Evolutionary conservation across 1,140 invertebrate genomes (phyloP), one percentile per base, ranked within the genome.

Genomic region (Drosophila ficusphila): DNA sequence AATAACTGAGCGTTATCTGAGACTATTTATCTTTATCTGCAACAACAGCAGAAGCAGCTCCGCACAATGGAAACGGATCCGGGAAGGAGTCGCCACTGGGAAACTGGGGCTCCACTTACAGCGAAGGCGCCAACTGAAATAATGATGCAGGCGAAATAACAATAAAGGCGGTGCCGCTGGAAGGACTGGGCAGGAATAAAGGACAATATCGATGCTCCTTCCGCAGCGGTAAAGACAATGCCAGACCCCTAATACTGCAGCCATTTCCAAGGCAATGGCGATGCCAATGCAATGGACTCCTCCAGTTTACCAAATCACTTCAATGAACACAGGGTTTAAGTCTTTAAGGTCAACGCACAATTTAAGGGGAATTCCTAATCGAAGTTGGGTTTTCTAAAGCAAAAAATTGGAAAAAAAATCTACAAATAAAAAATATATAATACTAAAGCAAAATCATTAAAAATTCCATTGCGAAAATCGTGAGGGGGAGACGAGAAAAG

Each of bases 11-110:
- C 82, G 83, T 88, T 88, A 88, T 88, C 82, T 77, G 69, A 77
- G 77, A 88, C 82, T 88, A 88, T 88, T 88, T 88, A 88, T 88
- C 82, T 88, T 82, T 88, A 88, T 88, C 82, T 88, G 79, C 82
- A 82, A 77, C 56, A 74, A 82, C 71, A 74, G 71, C 39, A 52
- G 31, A 25, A n/a, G 41, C 31, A 51, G 54, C 76, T 6, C 31
- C 38, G 61, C 69, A 86, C 72, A 86, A 81, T 88, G 77, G 58
- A 49, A 74, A 65, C 62, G 64, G 82, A 88, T 47, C 51, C 58
- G 12, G 38, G 21, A 16, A 44, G 44, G 29, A 18, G 44, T 16
- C 33, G 19, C 34, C 38, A 42, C 54, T 61, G 39, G 29, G 54
- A 61, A 48, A 27, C 60, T 47, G 75, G 38, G 53, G 16, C 39